Base-by-base conservation (phyloP, 2,797 vertebrate genomes). In the Chiroxiphia lanceolata region DNA sequence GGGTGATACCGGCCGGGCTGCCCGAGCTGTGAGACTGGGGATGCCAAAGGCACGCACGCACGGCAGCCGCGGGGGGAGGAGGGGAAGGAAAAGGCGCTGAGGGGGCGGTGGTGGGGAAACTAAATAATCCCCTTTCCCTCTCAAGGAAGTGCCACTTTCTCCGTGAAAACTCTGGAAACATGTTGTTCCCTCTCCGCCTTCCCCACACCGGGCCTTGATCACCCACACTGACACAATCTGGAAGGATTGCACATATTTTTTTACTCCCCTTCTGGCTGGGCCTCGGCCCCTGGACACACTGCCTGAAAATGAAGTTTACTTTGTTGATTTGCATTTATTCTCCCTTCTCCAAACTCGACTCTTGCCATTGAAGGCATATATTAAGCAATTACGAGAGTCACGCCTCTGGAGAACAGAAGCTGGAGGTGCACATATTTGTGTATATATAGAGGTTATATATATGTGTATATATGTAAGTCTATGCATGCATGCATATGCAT, bases 221-320 rank as follows among this genome's bases (percentile, higher is more conserved):
- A 71, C 93, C 94, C 67, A 64, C 69, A 91, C 96, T 93, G 95
- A 95, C 97, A 90, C 92, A 81, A 67, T 57, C 90, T 94, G 92
- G 88, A 94, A 95, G 67, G 93, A 93, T 90, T 70, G 89, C 96
- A 94, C 81, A 36, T 64, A 60, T 59, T 69, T 84, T 85, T 89
- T 93, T 79, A 75, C 92, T 82, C 75, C 64, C 69, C 54, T 27
- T 85, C 47, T 44, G 68, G 60, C 70, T 76, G 76, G 3, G 3
- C 83, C 86, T 86, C 31, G 33, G 75, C 64, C 79, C 83, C 64
- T 15, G 22, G 60, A 38, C 80, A 97, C 96, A 97, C 97, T 97
- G 97, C 95, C 96, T 94, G 97, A 97, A 97, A 97, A 98, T 93
- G 97, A 98, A 98, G 98, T 98, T 98, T 97, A 98, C 97, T 97